Conservation (phyloP, 1,140 invertebrate genomes). For the Pseudoatta argentina region DNA sequence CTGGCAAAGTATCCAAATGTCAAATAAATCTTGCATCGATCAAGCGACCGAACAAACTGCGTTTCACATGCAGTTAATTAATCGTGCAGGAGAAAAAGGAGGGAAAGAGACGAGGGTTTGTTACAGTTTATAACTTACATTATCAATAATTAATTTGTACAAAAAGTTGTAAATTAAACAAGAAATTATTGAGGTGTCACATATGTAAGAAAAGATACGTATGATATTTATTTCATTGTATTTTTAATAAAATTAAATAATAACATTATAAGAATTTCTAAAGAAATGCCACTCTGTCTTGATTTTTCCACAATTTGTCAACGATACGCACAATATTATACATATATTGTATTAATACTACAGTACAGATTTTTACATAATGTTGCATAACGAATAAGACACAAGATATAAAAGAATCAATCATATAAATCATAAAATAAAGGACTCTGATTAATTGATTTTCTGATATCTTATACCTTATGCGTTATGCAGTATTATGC, state of each 20-base stretch:
- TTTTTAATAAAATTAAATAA: not conserved
- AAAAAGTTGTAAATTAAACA: not conserved
- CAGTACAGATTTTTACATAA: no score
- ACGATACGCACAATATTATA: not conserved
- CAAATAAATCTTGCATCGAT: slow-evolving; percentile 60
- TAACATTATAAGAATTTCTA: not conserved
- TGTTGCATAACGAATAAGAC: no score
- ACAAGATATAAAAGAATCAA: no score
- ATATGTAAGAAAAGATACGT: not conserved
- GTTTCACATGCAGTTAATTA: slow-evolving; percentile 40
- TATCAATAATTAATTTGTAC: not conserved
- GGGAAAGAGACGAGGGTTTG: not conserved
- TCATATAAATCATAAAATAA: no score
- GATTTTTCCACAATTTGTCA: not conserved
- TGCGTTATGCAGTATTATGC: no score
- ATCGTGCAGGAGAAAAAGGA: not conserved
- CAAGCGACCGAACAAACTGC: slow-evolving; percentile 31
- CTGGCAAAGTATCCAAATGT: slow-evolving; percentile 44
- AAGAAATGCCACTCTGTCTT: not conserved
- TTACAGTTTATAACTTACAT: not conserved
- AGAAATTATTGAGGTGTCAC: not conserved
- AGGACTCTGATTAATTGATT: no score
- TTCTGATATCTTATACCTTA: no score
- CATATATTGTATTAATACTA: no score
- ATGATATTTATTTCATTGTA: not conserved